Conservation (phyloP, 2,888 invertebrate species). For the Pseudoips prasinana region DNA sequence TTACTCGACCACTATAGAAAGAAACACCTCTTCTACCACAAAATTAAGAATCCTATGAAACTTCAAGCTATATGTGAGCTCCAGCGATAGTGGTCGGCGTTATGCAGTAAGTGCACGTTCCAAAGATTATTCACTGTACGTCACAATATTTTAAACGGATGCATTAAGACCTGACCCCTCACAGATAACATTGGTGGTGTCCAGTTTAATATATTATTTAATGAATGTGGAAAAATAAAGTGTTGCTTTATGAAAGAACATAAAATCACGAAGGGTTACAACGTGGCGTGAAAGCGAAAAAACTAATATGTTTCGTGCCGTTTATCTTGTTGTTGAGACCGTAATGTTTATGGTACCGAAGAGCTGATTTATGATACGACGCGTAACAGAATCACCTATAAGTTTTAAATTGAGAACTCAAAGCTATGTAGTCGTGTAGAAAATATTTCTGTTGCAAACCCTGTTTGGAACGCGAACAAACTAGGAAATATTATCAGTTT, state of each 20-base stretch:
- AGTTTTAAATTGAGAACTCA: not conserved
- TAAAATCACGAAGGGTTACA: conserved; percentile 24
- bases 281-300: conserved; percentile 29
- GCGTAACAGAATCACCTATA: too few species aligned
- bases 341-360: conserved; percentile 22
- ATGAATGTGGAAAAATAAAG: conserved; percentile 54
- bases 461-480: too few species aligned
- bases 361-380: conserved; percentile 20
- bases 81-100: conserved; percentile 26
- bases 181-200: conserved; percentile 66
- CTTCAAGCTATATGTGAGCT: conserved; percentile 7
- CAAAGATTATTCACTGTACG: conserved; percentile 63
- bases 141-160: conserved; percentile 74
- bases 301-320: conserved; percentile 33
- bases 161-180: conserved; percentile 62
- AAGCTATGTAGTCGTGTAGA: too few species aligned
- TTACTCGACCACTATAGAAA: conserved; percentile 49
- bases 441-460: too few species aligned
- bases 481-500: too few species aligned
- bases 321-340: conserved; percentile 26
- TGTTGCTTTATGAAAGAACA: conserved; percentile 29
- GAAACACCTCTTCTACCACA: conserved; percentile 34
- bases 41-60: conserved; percentile 12
- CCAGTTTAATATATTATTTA: conserved; percentile 62
- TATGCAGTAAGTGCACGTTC: conserved; percentile 46